A percentile compares a stretch with the other conserved stretches of the same genome.
These are phyloP conservation scores for Coreius guichenoti DNA, from an alignment of 2,797 vertebrate genomes.

Conservation along the genomic window DNA sequence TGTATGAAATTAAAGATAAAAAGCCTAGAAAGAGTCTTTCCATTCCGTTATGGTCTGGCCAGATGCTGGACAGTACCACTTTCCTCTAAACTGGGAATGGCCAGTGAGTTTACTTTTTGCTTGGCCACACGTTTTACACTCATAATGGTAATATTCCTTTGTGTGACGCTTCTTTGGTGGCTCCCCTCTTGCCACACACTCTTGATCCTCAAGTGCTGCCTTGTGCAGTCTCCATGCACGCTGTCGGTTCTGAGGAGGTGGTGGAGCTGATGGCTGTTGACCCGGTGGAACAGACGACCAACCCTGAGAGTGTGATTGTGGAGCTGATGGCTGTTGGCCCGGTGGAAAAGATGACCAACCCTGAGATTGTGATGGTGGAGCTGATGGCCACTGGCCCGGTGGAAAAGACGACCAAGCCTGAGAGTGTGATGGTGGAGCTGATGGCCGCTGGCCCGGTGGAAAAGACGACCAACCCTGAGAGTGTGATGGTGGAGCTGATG, in stretches of 20 bases:
- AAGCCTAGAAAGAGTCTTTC: neutral
- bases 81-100: conserved; percentile 20
- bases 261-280: neutral
- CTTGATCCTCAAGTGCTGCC: conserved; percentile 32
- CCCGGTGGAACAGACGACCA: neutral
- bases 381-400: neutral
- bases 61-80: conserved; percentile 46
- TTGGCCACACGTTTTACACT: conserved; percentile 12
- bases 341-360: neutral
- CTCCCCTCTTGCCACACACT: conserved; percentile 4
- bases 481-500: neutral
- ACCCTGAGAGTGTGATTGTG: neutral
- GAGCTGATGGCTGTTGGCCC: neutral
- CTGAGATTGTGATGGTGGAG: neutral
- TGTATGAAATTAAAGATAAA: neutral
- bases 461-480: neutral
- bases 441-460: neutral
- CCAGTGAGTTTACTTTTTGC: conserved; percentile 5
- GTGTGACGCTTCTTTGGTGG: conserved; percentile 13
- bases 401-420: neutral
- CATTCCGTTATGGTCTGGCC: conserved; percentile 15
- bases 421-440: neutral
- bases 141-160: conserved; percentile 19
- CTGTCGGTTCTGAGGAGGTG: neutral
- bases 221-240: conserved; percentile 12